phyloP scores from a whole-genome alignment of 2,888 invertebrate genomes.

The Elegia similella region DNA sequence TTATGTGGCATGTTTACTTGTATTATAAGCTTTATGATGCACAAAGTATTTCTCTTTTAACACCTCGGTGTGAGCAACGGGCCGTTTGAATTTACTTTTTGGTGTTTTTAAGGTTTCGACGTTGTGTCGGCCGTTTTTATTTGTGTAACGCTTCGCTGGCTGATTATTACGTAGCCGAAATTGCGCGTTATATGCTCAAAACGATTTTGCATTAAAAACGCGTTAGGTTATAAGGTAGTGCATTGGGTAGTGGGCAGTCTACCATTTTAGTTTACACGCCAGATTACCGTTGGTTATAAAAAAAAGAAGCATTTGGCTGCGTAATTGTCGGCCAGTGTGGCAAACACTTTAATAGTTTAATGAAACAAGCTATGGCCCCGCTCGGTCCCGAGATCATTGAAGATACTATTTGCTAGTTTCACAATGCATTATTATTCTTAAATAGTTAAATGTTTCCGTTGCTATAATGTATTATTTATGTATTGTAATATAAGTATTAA shows the following conservation, averaged over 20 bases:
- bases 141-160: not conserved
- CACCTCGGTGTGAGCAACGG: conserved; percentile 22
- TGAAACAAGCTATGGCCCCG: not conserved
- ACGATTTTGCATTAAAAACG: no score
- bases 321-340: not conserved
- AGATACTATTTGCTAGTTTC: conserved; percentile 28
- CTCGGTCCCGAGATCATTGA: not conserved
- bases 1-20: conserved; percentile 62
- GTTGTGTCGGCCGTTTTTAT: not conserved
- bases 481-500: conserved; percentile 59
- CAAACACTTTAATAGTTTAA: not conserved
- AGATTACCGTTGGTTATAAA: no score
- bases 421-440: conserved; percentile 39
- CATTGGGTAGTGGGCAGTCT: no score
- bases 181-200: not conserved
- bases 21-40: conserved; percentile 60
- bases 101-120: not conserved
- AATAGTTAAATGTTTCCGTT: conserved; percentile 38
- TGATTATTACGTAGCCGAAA: not conserved
- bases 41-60: conserved; percentile 47
- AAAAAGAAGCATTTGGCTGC: not conserved
- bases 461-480: conserved; percentile 58
- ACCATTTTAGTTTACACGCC: no score
- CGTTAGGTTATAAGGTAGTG: no score
- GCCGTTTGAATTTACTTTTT: conserved; percentile 17